A percentile compares a stretch with the other conserved stretches of the same genome.
Conservation (phyloP, 92 coral and sea anemone species). For the Heliopora coerulea region DNA sequence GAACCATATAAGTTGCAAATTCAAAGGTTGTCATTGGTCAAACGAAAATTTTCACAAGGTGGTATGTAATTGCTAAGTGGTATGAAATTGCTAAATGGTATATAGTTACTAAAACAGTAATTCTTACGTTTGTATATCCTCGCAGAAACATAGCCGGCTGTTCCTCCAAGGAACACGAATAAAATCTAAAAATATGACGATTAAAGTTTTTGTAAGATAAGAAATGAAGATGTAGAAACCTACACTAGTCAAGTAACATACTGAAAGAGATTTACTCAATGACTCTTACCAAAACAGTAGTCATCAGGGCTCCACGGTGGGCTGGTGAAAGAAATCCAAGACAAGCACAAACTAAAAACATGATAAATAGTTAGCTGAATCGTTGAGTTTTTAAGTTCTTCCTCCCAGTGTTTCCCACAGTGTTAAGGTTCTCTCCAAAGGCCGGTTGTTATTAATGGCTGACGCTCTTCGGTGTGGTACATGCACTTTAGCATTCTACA, state of each 20-base stretch:
- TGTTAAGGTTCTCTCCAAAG: no score
- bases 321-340: constrained; percentile 99
- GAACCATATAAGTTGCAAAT: no score
- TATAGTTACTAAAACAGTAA: no score
- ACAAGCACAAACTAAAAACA: constrained; percentile 83
- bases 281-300: constrained; percentile 75
- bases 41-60: no score
- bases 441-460: no score
- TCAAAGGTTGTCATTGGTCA: no score
- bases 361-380: not conserved
- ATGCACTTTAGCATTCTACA: no score
- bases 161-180: constrained; percentile 97
- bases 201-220: not conserved
- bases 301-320: constrained; percentile 97
- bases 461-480: no score
- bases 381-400: not conserved
- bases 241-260: no score
- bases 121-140: constrained; percentile 94
- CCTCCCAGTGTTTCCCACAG: not conserved
- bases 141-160: constrained; percentile 93
- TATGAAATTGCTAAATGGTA: no score
- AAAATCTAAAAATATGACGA: constrained; percentile 52
- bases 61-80: no score
- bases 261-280: no score
- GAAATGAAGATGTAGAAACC: not conserved